These are phyloP conservation scores for Centruroides vittatus DNA, from an alignment of 1,140 invertebrate genomes.

Conservation along the genomic window DNA sequence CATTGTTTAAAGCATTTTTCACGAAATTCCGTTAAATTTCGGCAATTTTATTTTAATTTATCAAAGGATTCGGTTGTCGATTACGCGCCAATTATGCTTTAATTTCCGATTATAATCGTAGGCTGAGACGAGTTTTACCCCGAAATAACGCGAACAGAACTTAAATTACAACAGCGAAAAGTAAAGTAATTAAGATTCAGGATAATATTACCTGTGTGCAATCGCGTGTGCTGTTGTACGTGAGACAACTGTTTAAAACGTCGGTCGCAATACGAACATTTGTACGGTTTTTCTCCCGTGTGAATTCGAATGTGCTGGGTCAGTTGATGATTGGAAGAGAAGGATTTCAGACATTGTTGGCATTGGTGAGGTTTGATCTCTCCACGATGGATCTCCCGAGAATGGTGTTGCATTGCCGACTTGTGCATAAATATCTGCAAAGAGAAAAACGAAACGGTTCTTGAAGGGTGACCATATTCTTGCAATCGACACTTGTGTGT, in stretches of 20 bases:
- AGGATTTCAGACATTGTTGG: constrained; percentile 92
- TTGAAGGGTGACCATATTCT: too few species aligned
- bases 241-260: constrained; percentile 89
- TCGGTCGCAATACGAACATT: constrained; percentile 87
- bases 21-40: too few species aligned
- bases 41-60: too few species aligned
- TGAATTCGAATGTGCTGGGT: constrained; percentile 90
- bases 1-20: too few species aligned
- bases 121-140: too few species aligned
- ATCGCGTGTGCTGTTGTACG: constrained; percentile 83
- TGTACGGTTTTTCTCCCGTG: constrained; percentile 88
- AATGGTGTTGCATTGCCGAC: constrained; percentile 86
- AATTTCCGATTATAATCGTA: too few species aligned
- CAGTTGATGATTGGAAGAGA: constrained; percentile 91
- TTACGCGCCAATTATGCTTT: too few species aligned
- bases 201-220: constrained; percentile 65
- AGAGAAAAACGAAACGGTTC: constrained; percentile 22
- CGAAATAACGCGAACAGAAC: too few species aligned
- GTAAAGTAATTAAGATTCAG: too few species aligned
- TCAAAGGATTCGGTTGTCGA: too few species aligned
- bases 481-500: too few species aligned
- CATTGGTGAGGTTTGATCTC: constrained; percentile 75
- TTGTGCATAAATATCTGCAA: constrained; percentile 94
- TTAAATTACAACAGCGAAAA: too few species aligned
- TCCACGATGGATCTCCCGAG: constrained; percentile 46